A percentile compares a stretch with the other conserved stretches of the same genome.
Evolutionary conservation across 2,797 vertebrate species (phyloP).

Genomic region (Smutsia temminckii): DNA sequence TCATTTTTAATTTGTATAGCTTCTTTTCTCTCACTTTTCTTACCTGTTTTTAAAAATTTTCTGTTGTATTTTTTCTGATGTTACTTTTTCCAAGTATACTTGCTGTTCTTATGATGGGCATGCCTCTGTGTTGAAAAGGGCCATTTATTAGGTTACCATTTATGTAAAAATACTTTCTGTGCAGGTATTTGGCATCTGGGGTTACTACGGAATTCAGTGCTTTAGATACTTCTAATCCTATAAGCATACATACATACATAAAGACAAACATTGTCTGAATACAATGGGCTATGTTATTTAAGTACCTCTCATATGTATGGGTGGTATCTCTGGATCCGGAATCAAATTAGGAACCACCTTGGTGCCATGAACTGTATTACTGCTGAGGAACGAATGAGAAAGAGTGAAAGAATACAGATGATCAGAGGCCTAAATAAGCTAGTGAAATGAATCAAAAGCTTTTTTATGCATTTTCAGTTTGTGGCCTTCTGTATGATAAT

Average conservation of each 20-base stretch:
- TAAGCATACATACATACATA: neutral
- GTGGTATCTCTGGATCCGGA: neutral
- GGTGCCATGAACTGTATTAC: neutral
- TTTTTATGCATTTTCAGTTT: neutral
- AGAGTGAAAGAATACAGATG: neutral
- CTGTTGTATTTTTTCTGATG: conserved; percentile 13
- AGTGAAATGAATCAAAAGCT: neutral
- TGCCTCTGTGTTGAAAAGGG: conserved; percentile 2
- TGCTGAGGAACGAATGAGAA: neutral
- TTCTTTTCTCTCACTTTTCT: neutral
- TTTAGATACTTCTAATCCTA: neutral
- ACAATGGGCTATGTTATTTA: neutral
- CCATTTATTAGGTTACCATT: neutral
- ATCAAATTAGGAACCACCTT: neutral
- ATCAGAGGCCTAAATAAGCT: neutral
- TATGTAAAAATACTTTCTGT: neutral
- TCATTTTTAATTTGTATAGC: conserved; percentile 17
- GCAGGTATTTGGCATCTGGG: neutral
- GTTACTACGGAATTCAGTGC: neutral
- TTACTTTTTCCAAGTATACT: neutral
- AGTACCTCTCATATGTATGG: neutral
- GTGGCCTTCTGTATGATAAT: neutral
- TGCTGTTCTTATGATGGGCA: neutral
- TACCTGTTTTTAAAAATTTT: neutral
- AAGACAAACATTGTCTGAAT: neutral